Conservation (phyloP, 30 jellyfish, hydroid and myxozoan genomes). For the Hydractinia symbiolongicarpus region DNA sequence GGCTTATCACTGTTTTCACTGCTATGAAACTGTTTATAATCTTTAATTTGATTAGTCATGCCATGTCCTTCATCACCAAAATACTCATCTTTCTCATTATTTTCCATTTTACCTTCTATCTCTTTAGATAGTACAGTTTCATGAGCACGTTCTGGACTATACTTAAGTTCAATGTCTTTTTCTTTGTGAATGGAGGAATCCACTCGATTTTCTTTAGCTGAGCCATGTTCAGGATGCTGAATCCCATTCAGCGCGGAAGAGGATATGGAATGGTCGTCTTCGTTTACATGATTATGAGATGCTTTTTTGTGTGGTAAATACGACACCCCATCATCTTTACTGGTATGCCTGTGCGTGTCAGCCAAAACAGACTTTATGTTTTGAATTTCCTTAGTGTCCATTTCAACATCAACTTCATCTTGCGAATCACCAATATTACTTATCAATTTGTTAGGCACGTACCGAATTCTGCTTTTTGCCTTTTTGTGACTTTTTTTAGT, state of each 20-base stretch:
- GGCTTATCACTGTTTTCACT: neutral
- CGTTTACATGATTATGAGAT: neutral
- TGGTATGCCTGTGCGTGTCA: neutral
- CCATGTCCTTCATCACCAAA: neutral
- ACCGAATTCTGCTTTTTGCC: neutral
- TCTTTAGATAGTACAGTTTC: neutral
- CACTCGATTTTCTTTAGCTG: no score
- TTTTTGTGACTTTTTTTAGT: neutral
- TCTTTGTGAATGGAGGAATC: no score
- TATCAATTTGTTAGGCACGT: neutral
- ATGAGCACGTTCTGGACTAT: no score
- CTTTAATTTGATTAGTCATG: neutral
- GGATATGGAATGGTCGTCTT: neutral
- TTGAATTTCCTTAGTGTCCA: neutral
- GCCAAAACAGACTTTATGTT: neutral
- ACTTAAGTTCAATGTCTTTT: no score
- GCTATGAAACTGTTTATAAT: neutral
- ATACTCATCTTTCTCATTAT: no score
- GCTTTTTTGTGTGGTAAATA: neutral
- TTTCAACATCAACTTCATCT: constrained; percentile 9
- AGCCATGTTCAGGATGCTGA: no score
- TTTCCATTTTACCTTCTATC: no score
- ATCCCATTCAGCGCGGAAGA: no score
- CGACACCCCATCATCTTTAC: neutral
- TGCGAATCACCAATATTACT: neutral